Conservation (phyloP, 2,888 invertebrate genomes). For the Eupeodes latifasciatus region DNA sequence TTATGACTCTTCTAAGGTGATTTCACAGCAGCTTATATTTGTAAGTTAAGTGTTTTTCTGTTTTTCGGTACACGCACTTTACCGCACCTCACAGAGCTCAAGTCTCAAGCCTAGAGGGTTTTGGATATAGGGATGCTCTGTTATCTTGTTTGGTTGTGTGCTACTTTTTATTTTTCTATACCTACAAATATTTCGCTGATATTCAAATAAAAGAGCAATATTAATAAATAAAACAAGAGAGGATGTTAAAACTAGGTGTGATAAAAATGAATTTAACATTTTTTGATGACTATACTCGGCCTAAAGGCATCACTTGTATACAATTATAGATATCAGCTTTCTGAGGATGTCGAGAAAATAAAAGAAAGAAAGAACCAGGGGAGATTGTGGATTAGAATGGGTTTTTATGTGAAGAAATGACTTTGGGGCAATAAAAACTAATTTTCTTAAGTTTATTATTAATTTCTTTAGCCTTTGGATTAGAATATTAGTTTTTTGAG, state of each 20-base stretch:
- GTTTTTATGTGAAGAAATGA: not conserved
- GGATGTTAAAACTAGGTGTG: constrained; percentile 32
- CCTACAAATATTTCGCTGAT: constrained; percentile 28
- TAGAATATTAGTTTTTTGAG: constrained; percentile 9
- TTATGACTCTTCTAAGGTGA: constrained; percentile 30
- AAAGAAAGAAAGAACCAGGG: not conserved
- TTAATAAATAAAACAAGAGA: constrained; percentile 31
- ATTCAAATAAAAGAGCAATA: constrained; percentile 46
- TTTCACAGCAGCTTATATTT: constrained; percentile 42
- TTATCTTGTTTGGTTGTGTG: not conserved
- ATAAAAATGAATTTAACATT: constrained; percentile 32
- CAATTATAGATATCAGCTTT: too few species aligned
- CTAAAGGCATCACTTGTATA: too few species aligned
- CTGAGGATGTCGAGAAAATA: not conserved
- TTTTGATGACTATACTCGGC: not conserved
- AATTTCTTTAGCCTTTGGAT: not conserved
- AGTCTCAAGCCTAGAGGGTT: not conserved
- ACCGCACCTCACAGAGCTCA: too few species aligned
- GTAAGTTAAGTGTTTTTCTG: constrained; percentile 41
- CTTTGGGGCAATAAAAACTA: constrained; percentile 19
- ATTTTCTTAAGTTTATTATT: constrained; percentile 22
- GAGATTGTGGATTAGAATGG: not conserved
- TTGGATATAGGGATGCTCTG: not conserved
- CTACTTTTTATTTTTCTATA: not conserved
- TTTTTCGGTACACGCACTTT: constrained; percentile 1